phyloP scores from a whole-genome alignment of 2,113 vertebrate species.

The Hippopotamus amphibius region DNA sequence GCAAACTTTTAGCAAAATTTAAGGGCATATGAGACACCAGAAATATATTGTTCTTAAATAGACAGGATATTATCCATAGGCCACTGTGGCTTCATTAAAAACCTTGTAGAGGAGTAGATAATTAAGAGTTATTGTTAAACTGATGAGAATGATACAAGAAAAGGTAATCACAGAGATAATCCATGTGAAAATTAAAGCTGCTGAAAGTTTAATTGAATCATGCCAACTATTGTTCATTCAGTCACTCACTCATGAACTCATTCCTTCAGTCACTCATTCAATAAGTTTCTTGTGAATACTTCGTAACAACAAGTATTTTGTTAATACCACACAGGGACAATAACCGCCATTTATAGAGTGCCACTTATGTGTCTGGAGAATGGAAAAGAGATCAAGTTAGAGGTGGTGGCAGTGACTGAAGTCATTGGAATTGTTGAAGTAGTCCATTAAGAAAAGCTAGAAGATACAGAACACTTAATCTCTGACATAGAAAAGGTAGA shows the following conservation, averaged over 20 bases:
- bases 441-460: neutral
- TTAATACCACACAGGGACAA: neutral
- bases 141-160: neutral
- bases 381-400: neutral
- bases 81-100: neutral
- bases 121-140: neutral
- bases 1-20: conserved; percentile 1
- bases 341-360: neutral
- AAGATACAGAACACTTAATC: neutral
- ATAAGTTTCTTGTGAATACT: neutral
- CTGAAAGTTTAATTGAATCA: neutral
- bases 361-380: neutral
- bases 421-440: neutral
- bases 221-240: neutral
- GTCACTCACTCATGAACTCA: neutral
- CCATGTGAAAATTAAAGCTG: neutral
- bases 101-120: neutral
- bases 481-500: neutral
- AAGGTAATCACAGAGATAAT: neutral
- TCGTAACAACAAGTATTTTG: neutral
- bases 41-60: conserved; percentile 39
- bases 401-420: neutral
- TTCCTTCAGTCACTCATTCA: neutral
- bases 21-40: neutral
- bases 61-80: neutral